Percentiles rank a stretch among this genome's conserved stretches.
phyloP scores from a whole-genome alignment of 2,797 vertebrate species.

The Macropus fuliginosus region DNA sequence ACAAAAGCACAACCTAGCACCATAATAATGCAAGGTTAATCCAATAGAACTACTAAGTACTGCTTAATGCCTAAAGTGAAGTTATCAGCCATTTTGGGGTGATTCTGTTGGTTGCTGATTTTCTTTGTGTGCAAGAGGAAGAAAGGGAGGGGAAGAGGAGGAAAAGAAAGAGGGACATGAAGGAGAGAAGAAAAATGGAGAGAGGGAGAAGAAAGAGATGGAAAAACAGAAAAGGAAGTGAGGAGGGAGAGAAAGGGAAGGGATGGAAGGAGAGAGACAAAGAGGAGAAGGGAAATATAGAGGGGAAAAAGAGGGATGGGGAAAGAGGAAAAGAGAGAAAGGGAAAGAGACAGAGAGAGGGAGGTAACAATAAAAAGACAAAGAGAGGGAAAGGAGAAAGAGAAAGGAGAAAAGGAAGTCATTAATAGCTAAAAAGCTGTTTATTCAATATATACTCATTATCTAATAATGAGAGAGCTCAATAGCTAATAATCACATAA shows the following conservation, averaged over 20 bases:
- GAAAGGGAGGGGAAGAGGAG: neutral
- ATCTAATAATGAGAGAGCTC: neutral
- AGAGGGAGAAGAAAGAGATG: neutral
- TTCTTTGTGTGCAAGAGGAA: neutral
- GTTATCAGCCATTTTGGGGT: neutral
- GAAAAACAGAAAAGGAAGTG: neutral
- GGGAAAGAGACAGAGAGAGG: neutral
- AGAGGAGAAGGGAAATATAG: neutral
- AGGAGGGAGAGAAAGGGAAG: neutral
- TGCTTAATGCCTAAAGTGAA: neutral
- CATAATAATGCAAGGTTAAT: neutral
- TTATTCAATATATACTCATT: neutral
- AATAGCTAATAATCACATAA: conserved; percentile 41
- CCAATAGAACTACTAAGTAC: neutral
- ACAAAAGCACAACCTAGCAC: neutral
- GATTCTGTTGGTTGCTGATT: neutral
- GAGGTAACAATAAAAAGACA: too few species aligned
- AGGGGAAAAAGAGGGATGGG: neutral
- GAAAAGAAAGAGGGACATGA: neutral
- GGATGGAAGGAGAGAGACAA: neutral
- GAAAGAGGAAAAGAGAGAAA: neutral
- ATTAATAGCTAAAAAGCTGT: neutral
- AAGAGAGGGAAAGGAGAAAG: neutral
- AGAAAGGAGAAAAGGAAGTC: neutral
- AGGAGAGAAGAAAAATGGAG: neutral